Evolutionary conservation across 1,140 invertebrate species (phyloP), one percentile per base, ranked within the genome.

Genomic region (Drosophila micromelanica): DNA sequence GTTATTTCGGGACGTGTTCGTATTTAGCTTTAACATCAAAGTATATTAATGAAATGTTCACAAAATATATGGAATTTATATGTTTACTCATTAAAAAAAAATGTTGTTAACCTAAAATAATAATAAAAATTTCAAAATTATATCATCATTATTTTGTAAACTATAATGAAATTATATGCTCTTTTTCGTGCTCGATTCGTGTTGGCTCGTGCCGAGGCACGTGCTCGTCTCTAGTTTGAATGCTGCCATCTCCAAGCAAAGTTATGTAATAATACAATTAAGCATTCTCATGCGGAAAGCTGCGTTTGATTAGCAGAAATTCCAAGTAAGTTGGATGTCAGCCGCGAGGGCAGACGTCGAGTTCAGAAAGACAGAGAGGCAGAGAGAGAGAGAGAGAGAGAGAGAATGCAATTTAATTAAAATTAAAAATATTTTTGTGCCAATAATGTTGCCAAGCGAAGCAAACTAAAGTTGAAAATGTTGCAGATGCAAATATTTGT

Each of bases 221-320:
- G 37, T 12, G 17, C 40, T 30, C 40, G 27, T 17, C 55, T 57
- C 13, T 20, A 30, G 23, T 13, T 40, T 32, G 8, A 5, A 3
- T 0, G 2, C 4, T 11, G 40, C 9, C 23, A 5, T 11, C 23
- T 17, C 40, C 8, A 56, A 56, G 54, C 17, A 73, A 86, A 82
- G 77, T 86, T 86, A 81, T 87, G 82, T 60, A 86, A 86, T 89
- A 85, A 86, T 82, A 87, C 78, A 86, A 86, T 86, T 86, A 76
- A 76, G 84, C 75, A 87, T 65, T 87, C 78, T 86, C 82, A 87
- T 87, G 74, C 74, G 67, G 61, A 87, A 54, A 42, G 20, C 84
- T 87, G 82, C 68, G 60, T 78, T 86, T 86, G 82, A 86, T 86
- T 87, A 87, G 81, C 81, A 40, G 63, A 76, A 86, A 87, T 75